Conservation (phyloP, 2,888 invertebrate genomes). For the Ornithoptera alexandrae region DNA sequence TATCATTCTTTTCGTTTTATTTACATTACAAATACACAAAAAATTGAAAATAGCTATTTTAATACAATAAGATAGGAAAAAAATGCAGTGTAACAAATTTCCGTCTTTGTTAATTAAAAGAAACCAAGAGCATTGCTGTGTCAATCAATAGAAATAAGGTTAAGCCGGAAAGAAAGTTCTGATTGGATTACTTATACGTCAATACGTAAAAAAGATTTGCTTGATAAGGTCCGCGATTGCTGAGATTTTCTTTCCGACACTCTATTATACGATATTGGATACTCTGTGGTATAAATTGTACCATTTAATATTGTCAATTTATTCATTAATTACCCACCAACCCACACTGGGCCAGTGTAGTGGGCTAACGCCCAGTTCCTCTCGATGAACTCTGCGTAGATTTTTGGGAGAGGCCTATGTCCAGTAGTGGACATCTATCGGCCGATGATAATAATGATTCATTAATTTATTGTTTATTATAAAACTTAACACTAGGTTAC, state of each 20-base stretch:
- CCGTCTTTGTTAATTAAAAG: background rate
- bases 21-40: background rate
- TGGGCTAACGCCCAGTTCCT: too few species aligned
- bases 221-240: background rate
- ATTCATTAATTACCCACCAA: too few species aligned
- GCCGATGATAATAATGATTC: too few species aligned
- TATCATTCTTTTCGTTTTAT: background rate
- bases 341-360: too few species aligned
- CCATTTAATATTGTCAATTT: background rate
- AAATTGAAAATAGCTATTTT: background rate
- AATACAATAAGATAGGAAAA: background rate
- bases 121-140: background rate
- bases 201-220: constrained; percentile 1
- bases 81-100: background rate
- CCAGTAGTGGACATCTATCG: too few species aligned
- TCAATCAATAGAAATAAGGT: background rate
- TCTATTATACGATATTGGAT: background rate
- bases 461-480: too few species aligned
- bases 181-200: background rate
- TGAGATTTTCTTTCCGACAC: background rate
- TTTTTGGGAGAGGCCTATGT: too few species aligned
- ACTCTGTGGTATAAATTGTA: background rate
- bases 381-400: too few species aligned
- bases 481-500: too few species aligned
- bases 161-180: background rate